Percentiles rank a stretch among this genome's conserved stretches.
Conservation (phyloP, 1,140 invertebrate genomes). For the Drosophila mauritiana region DNA sequence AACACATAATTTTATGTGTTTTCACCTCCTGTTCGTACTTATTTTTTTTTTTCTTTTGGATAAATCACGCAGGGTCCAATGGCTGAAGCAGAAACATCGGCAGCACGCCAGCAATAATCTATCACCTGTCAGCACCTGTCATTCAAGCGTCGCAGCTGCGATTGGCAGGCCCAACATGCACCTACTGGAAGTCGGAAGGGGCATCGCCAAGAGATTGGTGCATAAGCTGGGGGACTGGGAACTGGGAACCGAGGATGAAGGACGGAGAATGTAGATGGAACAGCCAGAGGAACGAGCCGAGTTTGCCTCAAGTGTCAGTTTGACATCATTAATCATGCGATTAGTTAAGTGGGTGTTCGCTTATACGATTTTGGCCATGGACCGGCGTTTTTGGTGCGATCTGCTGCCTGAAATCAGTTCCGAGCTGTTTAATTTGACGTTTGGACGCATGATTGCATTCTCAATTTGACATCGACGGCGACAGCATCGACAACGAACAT, state of each 20-base stretch:
- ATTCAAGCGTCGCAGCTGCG: constrained; percentile 82
- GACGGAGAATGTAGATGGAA: not conserved
- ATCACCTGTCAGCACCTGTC: constrained; percentile 84
- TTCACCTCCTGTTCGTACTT: constrained; percentile 3
- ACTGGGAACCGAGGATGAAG: not conserved
- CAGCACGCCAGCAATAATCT: constrained; percentile 77
- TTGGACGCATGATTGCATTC: constrained; percentile 82
- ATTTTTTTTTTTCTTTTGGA: constrained; percentile 48
- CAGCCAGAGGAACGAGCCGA: not conserved
- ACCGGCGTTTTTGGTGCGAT: constrained; percentile 7
- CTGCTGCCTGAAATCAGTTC: constrained; percentile 72
- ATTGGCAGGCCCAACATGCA: constrained; percentile 74
- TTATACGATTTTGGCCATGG: constrained; percentile 30
- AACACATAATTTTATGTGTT: constrained; percentile 55
- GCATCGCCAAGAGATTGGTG: not conserved
- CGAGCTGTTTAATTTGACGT: constrained; percentile 84
- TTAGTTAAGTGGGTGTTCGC: constrained; percentile 83
- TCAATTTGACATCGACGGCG: constrained; percentile 70
- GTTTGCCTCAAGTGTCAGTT: constrained; percentile 72
- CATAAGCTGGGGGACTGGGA: not conserved
- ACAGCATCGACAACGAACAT: not conserved
- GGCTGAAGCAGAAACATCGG: constrained; percentile 10
- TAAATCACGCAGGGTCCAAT: constrained; percentile 66
- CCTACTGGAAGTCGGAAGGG: constrained; percentile 33
- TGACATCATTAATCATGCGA: constrained; percentile 84